Percentiles rank a stretch among this genome's conserved stretches.
Evolutionary conservation across 2,113 vertebrate genomes (phyloP).

Genomic region (Sylvia atricapilla): DNA sequence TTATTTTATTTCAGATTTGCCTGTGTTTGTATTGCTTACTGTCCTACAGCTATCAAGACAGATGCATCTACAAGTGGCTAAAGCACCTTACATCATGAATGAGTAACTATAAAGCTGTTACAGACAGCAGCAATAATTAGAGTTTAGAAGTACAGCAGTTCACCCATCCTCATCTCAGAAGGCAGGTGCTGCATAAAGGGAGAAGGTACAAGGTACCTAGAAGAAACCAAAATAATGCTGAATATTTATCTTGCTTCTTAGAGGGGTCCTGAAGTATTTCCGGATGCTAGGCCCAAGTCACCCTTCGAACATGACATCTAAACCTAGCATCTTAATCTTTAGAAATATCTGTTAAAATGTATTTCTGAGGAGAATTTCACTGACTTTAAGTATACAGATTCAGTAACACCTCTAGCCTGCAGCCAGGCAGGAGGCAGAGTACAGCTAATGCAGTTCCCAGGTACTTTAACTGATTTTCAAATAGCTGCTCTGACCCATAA

Average conservation of each 20-base stretch:
- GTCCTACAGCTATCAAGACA: background rate
- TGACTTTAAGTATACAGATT: background rate
- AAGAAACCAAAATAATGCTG: background rate
- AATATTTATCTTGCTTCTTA: background rate
- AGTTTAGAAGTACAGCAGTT: background rate
- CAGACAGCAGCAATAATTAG: background rate
- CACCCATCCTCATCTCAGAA: background rate
- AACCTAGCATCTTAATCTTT: background rate
- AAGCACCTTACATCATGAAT: background rate
- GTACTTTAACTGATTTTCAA: background rate
- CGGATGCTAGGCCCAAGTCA: background rate
- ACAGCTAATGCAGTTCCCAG: background rate
- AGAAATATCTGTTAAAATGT: background rate
- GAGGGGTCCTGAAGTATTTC: background rate
- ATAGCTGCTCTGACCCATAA: background rate
- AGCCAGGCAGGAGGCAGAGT: background rate
- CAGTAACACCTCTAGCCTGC: background rate
- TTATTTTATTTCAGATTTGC: background rate
- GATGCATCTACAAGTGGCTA: background rate
- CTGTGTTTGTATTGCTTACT: background rate
- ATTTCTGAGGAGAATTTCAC: background rate
- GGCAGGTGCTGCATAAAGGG: background rate
- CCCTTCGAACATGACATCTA: background rate
- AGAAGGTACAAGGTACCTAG: background rate
- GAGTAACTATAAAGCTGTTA: background rate